Conservation (phyloP, 2,797 vertebrate species). For the Intellagama lesueurii region DNA sequence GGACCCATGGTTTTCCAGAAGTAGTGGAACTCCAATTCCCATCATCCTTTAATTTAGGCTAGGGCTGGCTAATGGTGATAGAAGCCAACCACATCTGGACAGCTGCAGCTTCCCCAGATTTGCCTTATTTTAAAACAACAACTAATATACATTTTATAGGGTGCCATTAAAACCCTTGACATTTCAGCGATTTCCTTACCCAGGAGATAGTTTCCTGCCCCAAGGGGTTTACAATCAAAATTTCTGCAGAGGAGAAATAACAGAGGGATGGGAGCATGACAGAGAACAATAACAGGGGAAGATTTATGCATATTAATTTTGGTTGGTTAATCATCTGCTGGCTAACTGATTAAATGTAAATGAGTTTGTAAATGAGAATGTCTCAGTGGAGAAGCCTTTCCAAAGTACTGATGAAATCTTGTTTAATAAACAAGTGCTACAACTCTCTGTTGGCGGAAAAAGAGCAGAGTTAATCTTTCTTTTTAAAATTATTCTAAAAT, state of each 20-base stretch:
- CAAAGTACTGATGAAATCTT: not conserved
- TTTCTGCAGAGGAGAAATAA: not conserved
- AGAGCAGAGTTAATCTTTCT: not conserved
- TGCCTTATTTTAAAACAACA: not conserved
- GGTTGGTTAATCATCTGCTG: conserved; percentile 29
- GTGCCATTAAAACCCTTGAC: not conserved
- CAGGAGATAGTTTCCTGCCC: not conserved
- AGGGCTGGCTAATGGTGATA: no score
- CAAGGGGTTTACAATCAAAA: not conserved
- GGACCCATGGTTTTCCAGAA: not conserved
- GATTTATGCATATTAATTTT: conserved; percentile 30
- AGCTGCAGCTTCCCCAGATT: not conserved
- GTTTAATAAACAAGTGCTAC: not conserved
- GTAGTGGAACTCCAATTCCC: not conserved
- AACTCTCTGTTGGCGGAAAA: not conserved
- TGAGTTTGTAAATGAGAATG: conserved; percentile 20
- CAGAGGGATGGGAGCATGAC: not conserved
- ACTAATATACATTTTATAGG: not conserved
- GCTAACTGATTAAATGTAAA: conserved; percentile 37
- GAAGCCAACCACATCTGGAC: not conserved
- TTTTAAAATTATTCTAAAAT: not conserved
- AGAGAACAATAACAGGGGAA: not conserved
- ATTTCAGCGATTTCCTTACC: not conserved
- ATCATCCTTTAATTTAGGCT: not conserved
- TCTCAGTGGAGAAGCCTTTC: not conserved